These are phyloP conservation scores for Girardinus metallicus DNA, from an alignment of 2,797 vertebrate species.

Conservation along the genomic window DNA sequence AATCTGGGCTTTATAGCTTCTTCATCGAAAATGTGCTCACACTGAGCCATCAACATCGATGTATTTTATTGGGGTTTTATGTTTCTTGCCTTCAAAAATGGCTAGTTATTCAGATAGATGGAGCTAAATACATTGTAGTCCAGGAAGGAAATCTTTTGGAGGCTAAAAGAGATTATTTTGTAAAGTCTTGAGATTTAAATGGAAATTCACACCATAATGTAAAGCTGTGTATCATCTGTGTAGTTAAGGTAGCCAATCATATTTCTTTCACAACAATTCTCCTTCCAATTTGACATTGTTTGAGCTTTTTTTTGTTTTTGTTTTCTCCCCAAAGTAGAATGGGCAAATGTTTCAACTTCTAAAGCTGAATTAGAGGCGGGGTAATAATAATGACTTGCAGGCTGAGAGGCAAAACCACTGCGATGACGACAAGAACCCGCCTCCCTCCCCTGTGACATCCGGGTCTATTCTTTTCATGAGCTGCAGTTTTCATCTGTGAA, in stretches of 20 bases:
- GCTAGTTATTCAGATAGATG: not conserved
- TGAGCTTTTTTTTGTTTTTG: not conserved
- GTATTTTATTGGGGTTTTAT: not conserved
- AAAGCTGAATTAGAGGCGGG: not conserved
- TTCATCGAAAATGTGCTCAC: not conserved
- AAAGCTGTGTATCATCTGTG: too few relatives aligned
- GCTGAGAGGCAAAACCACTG: constrained; percentile 57
- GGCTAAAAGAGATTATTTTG: not conserved
- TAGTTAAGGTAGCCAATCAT: too few relatives aligned
- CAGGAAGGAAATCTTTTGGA: not conserved
- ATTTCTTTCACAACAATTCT: not conserved
- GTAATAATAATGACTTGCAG: constrained; percentile 43
- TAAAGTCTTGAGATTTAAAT: not conserved
- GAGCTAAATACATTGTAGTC: not conserved
- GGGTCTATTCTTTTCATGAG: constrained; percentile 64
- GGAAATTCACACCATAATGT: too few relatives aligned
- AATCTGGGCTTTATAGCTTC: not conserved
- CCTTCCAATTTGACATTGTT: not conserved
- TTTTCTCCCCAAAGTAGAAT: not conserved
- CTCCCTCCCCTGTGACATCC: constrained; percentile 32
- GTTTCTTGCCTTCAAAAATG: not conserved
- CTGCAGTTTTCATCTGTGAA: constrained; percentile 75
- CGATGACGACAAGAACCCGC: constrained; percentile 41
- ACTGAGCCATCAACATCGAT: not conserved
- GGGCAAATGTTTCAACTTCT: not conserved